Evolutionary conservation across 92 coral and sea anemone genomes (phyloP), one percentile per base, ranked within the genome.

Genomic region (Plumapathes pennacea): DNA sequence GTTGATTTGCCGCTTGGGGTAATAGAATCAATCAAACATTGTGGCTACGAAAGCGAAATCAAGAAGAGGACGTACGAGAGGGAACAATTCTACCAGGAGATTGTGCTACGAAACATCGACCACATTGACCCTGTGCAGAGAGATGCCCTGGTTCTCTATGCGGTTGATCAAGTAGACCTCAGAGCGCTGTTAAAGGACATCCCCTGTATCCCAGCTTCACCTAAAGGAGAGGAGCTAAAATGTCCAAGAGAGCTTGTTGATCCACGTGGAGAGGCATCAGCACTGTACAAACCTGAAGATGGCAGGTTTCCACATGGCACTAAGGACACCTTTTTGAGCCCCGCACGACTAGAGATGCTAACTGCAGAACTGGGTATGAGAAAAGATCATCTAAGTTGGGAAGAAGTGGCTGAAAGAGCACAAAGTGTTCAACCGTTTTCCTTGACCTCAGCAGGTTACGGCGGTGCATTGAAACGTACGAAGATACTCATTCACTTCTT

Each of bases 301-400:
- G 64, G 65, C 15, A 62, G 75, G 64, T 90, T 90, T 67, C 91
- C 97, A 30, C 38, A 22, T 44, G 89, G 83, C 41, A 50, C 63
- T 2, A 19, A 44, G 19, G 41, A 12, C 0, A 40, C 73, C 11
- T 81, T 76, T 46, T 47, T 40, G 50, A 46, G 36, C 31, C 25
- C 54, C 12, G 38, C 25, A 18, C 69, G 83, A 11, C 33, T 72
- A 32, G 45, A 25, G 42, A 84, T 49, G 25, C 76, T 89, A 24
- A n/a, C n/a, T n/a, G 66, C 49, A 21, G 47, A 69, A 37, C 71
- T 90, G 31, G 97, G 97, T 5, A 90, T 90, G 95, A 58, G 54
- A 2, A 52, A 61, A 29, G 79, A 85, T 62, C 73, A 71, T 9
- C 78, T 74, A 19, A 65, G 69, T 20, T 90, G 95, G 97, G 24